Evolutionary conservation across 2,888 invertebrate species (phyloP), one percentile per base, ranked within the genome.

Genomic region (Esperia sulphurella): DNA sequence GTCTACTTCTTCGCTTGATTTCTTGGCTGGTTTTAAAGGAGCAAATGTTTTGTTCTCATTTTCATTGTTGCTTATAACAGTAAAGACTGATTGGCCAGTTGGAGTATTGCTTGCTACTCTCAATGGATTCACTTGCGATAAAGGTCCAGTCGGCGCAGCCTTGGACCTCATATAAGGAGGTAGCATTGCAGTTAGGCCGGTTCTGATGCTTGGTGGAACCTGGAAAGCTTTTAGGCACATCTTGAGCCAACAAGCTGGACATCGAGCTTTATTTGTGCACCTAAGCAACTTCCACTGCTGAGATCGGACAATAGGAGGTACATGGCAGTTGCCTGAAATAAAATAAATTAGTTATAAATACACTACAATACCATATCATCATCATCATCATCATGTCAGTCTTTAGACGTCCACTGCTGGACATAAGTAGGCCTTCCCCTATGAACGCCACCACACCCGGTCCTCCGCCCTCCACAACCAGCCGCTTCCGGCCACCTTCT

Each of bases 201-300:
- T 90, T 69, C 93, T 92, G 51, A 95, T 89, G 38, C 91, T 91
- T 29, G 92, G 86, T 45, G 96, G 94, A 71, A 96, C 92, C 79
- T 95, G 94, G 78, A 95, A 95, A 51, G 94, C 93, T 66, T 93
- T 92, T 41, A 96, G 84, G 75, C 96, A 96, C 91, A 95, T 93
- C 80, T 94, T 95, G 9, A 97, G 90, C 95, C 97, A 96, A 77
- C 97, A 97, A 12, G 96, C 96, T 46, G 94, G 93, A 80, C 97
- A 97, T 35, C 95, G 90, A 38, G 94, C 92, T 70, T 94, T 94
- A 70, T 93, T 94, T 30, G 94, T 92, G 74, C 94, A 94, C 58
- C 91, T 84, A 50, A 92, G 86, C 59, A 93, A 77, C 66, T 93
- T 93, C 92, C 93, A 93, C 62, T 93, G 92, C 65, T 94, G 94